Base-by-base conservation (phyloP, 2,888 invertebrate species). In the Pyrochroa serraticornis region DNA sequence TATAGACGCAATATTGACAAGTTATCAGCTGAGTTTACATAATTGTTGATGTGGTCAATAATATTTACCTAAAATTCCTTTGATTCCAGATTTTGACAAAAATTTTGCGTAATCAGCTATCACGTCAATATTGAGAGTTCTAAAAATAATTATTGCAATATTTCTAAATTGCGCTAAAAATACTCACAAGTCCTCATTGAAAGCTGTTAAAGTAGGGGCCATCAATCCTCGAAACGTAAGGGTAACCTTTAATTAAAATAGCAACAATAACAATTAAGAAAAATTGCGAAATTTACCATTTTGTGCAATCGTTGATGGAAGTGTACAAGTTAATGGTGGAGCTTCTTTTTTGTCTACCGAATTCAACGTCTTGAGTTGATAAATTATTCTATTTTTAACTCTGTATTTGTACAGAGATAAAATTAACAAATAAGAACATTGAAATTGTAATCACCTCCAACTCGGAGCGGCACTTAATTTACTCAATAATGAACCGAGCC, bases 61-160 rank as follows among this genome's bases (percentile, higher is more conserved):
- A n/a, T 36, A 51, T 63, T 78, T 80, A 91, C 91, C 89, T 57
- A 92, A 80, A 35, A 92, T 82, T 3, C 87, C 87, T 55, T 83
- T 82, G 37, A 92, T 83, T 31, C 85, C 86, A 47, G 82, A 81
- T 10, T 82, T 78, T 13, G 81, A 80, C 43, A 92, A 79, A 71
- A 82, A 87, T 63, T 84, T 79, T 0, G 89, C 89, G 73, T 92
- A 92, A 1, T 78, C 70, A 1, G 85, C 84, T 56, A 77, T 73
- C 35, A 71, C 48, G 13, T 66, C 62, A 7, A 72, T 62, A 65
- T 76, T 75, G 10, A 77, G 51, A n/a, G 65, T 67, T 63, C 67
- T 71, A 22, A 47, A 60, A 64, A 60, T 33, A 22, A 39, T 53
- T 30, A 38, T 22, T 22, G 5, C 22, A 22, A 22, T 22, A 3